Conservation (phyloP, 2,888 invertebrate genomes). For the Diarsia brunnea region DNA sequence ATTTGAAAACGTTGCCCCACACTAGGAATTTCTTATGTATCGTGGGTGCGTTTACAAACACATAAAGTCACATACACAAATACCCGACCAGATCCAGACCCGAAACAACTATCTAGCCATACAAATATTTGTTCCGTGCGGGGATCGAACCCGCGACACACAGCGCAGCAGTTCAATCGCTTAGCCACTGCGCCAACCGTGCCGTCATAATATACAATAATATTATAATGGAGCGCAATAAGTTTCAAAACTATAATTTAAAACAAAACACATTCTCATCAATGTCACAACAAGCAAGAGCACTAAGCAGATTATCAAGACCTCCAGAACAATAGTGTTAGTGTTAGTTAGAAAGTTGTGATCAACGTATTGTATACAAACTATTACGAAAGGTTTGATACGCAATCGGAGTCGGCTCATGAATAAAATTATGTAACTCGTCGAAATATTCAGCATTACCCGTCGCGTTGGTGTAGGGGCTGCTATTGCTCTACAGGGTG, state of each 20-base stretch:
- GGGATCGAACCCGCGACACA: no score
- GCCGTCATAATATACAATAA: no score
- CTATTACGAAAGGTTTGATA: slow-evolving; percentile 77
- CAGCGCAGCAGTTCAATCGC: no score
- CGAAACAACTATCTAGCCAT: no score
- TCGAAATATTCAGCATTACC: slow-evolving; percentile 85
- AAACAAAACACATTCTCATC: slow-evolving; percentile 6
- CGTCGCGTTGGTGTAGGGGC: slow-evolving; percentile 78
- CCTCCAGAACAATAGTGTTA: slow-evolving; percentile 46
- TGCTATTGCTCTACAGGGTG: slow-evolving; percentile 86
- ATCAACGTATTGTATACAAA: slow-evolving; percentile 67
- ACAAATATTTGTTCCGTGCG: no score
- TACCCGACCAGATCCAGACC: no score
- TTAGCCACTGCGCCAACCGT: no score
- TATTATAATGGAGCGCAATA: not conserved
- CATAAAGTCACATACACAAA: no score
- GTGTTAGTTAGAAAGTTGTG: slow-evolving; percentile 59
- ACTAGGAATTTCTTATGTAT: no score
- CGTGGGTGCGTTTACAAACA: no score
- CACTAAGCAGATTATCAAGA: slow-evolving; percentile 15
- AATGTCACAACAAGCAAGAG: not conserved
- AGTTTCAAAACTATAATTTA: not conserved
- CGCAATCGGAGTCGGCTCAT: slow-evolving; percentile 81
- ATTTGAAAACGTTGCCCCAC: no score
- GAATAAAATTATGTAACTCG: slow-evolving; percentile 87